phyloP scores from a whole-genome alignment of 92 coral and sea anemone species.

The Epizoanthus ramosus region DNA sequence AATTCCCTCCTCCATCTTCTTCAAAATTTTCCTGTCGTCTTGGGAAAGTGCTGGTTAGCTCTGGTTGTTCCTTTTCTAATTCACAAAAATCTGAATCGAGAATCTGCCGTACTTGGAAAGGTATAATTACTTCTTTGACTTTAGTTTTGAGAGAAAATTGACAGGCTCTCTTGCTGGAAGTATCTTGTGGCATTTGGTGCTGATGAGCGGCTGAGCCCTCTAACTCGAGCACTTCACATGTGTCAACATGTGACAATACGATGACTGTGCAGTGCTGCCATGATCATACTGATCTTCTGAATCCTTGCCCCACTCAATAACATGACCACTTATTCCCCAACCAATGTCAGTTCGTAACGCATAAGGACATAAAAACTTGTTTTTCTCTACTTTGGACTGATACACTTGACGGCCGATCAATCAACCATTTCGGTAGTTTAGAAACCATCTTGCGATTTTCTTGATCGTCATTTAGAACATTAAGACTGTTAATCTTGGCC shows the following conservation, averaged over 20 bases:
- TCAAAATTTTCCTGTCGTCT: slow-evolving; percentile 52
- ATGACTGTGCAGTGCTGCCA: neutral
- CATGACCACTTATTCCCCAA: slow-evolving; percentile 65
- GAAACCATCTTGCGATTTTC: slow-evolving; percentile 57
- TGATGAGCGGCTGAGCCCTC: slow-evolving; percentile 19
- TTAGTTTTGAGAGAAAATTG: slow-evolving; percentile 38
- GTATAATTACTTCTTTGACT: slow-evolving; percentile 57
- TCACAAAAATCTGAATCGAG: slow-evolving; percentile 59
- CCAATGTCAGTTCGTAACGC: slow-evolving; percentile 65
- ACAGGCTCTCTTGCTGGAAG: slow-evolving; percentile 10
- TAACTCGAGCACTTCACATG: slow-evolving; percentile 2
- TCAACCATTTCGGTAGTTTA: slow-evolving; percentile 59
- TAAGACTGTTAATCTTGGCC: slow-evolving; percentile 48
- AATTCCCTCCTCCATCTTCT: slow-evolving; percentile 35
- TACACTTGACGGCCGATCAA: slow-evolving; percentile 54
- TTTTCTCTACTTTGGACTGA: slow-evolving; percentile 50
- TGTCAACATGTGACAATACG: slow-evolving; percentile 13
- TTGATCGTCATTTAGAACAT: slow-evolving; percentile 53
- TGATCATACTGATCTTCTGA: slow-evolving; percentile 2
- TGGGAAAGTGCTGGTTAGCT: slow-evolving; percentile 43
- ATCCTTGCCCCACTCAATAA: neutral
- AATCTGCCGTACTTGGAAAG: slow-evolving; percentile 37
- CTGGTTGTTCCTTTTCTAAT: neutral
- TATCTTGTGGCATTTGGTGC: neutral
- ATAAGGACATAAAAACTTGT: slow-evolving; percentile 51